A percentile compares a stretch with the other conserved stretches of the same genome.
Evolutionary conservation across 2,797 vertebrate species (phyloP).

Genomic region (Rhynchotus rufescens): DNA sequence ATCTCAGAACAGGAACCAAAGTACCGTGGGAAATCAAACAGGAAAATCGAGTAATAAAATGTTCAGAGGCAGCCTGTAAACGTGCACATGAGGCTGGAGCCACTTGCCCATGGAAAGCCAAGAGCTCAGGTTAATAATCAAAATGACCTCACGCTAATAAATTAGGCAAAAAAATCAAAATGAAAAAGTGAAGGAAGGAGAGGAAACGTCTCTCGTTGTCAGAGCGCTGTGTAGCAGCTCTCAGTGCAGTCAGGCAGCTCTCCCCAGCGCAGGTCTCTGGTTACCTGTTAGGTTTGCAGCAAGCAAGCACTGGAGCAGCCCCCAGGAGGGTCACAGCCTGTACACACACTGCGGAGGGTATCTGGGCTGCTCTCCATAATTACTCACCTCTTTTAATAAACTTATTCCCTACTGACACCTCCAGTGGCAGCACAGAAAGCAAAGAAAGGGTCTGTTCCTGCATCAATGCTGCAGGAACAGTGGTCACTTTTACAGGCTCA

Average conservation of each 20-base stretch:
- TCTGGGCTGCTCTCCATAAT: slow-evolving; percentile 43
- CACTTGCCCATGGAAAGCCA: slow-evolving; percentile 39
- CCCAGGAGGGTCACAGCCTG: slow-evolving; percentile 31
- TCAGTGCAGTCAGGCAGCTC: not conserved
- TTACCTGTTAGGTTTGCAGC: not conserved
- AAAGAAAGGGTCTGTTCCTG: not conserved
- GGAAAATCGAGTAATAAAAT: slow-evolving; percentile 52
- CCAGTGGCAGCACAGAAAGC: slow-evolving; percentile 11
- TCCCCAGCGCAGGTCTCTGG: slow-evolving; percentile 9
- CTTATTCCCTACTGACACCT: slow-evolving; percentile 5
- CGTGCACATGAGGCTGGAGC: not conserved
- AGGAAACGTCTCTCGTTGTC: slow-evolving; percentile 49
- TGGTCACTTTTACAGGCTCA: slow-evolving; percentile 32
- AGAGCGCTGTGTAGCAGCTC: slow-evolving; percentile 42
- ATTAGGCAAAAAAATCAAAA: not conserved
- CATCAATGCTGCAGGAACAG: not conserved
- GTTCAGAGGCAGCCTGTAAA: not conserved
- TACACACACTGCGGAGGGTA: not conserved
- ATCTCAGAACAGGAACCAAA: slow-evolving; percentile 60
- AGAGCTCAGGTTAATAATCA: slow-evolving; percentile 48
- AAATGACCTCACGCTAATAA: slow-evolving; percentile 49
- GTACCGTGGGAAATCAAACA: slow-evolving; percentile 76
- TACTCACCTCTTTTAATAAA: slow-evolving; percentile 67
- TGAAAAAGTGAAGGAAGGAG: not conserved
- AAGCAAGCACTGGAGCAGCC: slow-evolving; percentile 17